Conservation (phyloP, 1,140 invertebrate species). For the Centruroides sculpturatus region DNA sequence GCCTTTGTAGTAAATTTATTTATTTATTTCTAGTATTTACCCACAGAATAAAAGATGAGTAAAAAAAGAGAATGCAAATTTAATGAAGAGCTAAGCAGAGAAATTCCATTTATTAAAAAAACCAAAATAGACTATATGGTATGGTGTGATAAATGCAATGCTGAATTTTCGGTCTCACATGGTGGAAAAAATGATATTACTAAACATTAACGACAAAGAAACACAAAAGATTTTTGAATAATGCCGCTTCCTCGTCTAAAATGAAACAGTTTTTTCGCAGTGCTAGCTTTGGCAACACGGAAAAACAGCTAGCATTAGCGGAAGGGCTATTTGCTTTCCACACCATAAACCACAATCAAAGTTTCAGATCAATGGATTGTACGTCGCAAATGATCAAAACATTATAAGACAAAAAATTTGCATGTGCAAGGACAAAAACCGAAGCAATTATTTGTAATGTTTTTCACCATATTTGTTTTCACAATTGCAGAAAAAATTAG, state of each 20-base stretch:
- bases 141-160: no score
- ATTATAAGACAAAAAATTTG: slow-evolving; percentile 5
- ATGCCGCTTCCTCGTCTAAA: slow-evolving; percentile 6
- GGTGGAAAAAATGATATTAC: neutral
- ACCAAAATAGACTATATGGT: neutral
- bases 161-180: neutral
- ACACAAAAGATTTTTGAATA: slow-evolving; percentile 1
- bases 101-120: neutral
- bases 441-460: no score
- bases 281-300: slow-evolving; percentile 1
- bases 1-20: no score
- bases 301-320: slow-evolving; percentile 2
- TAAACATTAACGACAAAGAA: neutral
- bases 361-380: no score
- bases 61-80: no score
- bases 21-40: no score
- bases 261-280: slow-evolving; percentile 2
- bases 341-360: no score
- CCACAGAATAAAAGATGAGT: no score
- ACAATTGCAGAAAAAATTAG: slow-evolving; percentile 2
- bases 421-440: no score
- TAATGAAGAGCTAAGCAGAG: neutral
- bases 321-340: no score
- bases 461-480: slow-evolving; percentile 1
- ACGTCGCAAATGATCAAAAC: slow-evolving; percentile 5